Evolutionary conservation across 1,140 invertebrate genomes (phyloP).

Genomic region (Proales similis): DNA sequence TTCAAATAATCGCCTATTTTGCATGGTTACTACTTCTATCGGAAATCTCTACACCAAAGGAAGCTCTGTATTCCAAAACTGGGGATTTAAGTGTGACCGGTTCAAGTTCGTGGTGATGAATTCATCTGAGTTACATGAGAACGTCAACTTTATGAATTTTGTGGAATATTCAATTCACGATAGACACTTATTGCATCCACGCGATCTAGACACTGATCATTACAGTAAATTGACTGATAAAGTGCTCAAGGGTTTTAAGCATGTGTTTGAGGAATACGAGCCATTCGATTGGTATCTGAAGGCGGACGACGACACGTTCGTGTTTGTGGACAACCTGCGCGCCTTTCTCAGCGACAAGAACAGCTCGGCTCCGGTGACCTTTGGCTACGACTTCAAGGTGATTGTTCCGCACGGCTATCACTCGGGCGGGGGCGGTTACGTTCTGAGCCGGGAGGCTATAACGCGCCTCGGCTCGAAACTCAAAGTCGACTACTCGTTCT

Average conservation of each 20-base stretch:
- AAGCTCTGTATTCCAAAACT: background rate
- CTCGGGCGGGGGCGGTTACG: constrained; percentile 63
- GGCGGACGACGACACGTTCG: constrained; percentile 85
- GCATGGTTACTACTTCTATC: too few relatives aligned
- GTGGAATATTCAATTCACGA: too few relatives aligned
- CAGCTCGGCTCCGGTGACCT: constrained; percentile 41
- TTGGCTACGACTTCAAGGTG: constrained; percentile 50
- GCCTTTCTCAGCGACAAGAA: constrained; percentile 43
- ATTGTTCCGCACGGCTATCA: constrained; percentile 43
- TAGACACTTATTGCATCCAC: too few relatives aligned
- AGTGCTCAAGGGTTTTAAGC: constrained; percentile 5
- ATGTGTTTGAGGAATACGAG: constrained; percentile 4
- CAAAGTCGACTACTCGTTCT: background rate
- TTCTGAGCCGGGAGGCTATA: constrained; percentile 62
- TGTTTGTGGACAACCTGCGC: constrained; percentile 55
- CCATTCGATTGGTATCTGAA: constrained; percentile 78
- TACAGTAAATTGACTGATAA: constrained; percentile 21
- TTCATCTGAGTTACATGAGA: too few relatives aligned
- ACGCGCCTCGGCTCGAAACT: background rate
- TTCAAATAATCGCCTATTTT: too few relatives aligned
- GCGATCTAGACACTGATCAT: background rate
- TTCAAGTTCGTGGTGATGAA: too few relatives aligned
- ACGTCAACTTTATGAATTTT: too few relatives aligned
- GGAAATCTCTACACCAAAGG: too few relatives aligned
- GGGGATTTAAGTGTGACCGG: background rate